Conservation (phyloP, 2,797 vertebrate genomes). For the Hephaestus fuliginosus region DNA sequence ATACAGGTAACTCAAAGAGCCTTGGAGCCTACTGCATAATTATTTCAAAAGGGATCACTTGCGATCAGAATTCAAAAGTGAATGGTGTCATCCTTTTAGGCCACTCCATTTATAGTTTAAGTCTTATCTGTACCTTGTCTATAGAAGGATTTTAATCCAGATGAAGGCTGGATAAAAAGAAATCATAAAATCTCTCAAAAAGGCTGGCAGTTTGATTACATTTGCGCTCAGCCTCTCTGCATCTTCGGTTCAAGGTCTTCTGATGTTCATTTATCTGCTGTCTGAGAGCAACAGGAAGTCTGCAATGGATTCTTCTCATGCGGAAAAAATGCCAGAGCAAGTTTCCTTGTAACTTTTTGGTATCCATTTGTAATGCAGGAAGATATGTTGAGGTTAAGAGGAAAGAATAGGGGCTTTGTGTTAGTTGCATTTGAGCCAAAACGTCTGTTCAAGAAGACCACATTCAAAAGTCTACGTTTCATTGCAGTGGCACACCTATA, state of each 20-base stretch:
- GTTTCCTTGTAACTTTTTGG: not conserved
- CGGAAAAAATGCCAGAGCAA: not conserved
- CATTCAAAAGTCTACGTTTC: not conserved
- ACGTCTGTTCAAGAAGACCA: not conserved
- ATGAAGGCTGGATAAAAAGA: constrained; percentile 14
- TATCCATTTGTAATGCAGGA: not conserved
- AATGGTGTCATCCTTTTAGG: not conserved
- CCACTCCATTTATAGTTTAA: not conserved
- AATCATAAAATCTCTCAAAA: not conserved
- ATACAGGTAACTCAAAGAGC: not conserved
- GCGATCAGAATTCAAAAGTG: not conserved
- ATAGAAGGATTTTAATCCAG: not conserved
- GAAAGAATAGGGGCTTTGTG: not conserved
- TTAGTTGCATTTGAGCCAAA: not conserved
- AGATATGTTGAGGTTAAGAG: no score
- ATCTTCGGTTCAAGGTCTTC: not conserved
- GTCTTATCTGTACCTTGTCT: not conserved
- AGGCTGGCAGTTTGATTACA: not conserved
- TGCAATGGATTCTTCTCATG: not conserved
- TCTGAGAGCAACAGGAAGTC: not conserved
- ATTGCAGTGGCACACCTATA: not conserved
- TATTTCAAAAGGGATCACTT: not conserved
- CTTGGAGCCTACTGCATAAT: not conserved
- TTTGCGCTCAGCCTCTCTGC: not conserved
- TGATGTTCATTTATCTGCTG: constrained; percentile 12